Evolutionary conservation across 2,888 invertebrate genomes (phyloP).

Genomic region (Oegoconia quadripuncta): DNA sequence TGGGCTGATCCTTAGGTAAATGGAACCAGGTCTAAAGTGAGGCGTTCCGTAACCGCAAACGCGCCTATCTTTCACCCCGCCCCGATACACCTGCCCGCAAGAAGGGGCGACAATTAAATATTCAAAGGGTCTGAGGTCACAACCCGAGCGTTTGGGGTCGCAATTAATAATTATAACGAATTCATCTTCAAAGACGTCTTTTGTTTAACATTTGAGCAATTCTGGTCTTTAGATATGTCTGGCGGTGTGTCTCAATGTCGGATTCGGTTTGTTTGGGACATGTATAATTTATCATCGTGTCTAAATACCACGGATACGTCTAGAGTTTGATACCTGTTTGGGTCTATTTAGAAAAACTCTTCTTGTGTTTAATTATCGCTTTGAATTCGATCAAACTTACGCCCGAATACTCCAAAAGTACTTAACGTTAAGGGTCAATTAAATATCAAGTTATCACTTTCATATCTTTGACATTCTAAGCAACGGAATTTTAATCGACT

Average conservation of each 20-base stretch:
- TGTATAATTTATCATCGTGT: no score
- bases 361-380: no score
- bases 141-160: conserved; percentile 23
- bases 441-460: no score
- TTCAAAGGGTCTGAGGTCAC: conserved; percentile 39
- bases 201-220: conserved; percentile 3
- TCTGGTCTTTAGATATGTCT: not conserved
- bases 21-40: not conserved
- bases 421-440: no score
- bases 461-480: no score
- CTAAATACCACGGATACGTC: no score
- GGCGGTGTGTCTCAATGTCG: not conserved
- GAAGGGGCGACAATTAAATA: conserved; percentile 35
- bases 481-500: no score
- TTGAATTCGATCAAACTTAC: no score
- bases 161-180: conserved; percentile 49
- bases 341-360: no score
- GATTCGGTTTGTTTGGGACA: not conserved
- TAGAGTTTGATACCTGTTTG: no score
- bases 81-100: conserved; percentile 2
- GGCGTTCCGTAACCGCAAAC: not conserved
- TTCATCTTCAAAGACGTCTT: conserved; percentile 13
- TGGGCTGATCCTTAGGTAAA: no score
- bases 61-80: not conserved
- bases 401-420: no score